Percentiles rank a stretch among this genome's conserved stretches.
These are phyloP conservation scores for Ambastaia sidthimunki DNA, from an alignment of 2,797 vertebrate species.

Conservation along the genomic window DNA sequence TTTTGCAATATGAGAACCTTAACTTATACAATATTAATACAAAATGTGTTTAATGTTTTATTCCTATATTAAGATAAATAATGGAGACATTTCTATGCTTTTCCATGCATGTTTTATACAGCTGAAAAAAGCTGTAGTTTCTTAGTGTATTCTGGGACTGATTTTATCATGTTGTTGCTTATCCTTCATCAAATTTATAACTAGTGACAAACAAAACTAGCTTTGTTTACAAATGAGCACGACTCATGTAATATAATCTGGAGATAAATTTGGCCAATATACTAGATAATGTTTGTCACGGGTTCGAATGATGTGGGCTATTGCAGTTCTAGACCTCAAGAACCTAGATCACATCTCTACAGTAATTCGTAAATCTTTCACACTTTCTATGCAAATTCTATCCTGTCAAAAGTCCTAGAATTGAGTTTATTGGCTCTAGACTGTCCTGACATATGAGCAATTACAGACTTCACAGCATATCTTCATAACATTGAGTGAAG, in stretches of 20 bases:
- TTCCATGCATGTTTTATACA: background rate
- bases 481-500: constrained; percentile 47
- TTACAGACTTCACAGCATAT: constrained; percentile 42
- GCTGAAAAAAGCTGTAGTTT: background rate
- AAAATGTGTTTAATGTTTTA: too few species aligned
- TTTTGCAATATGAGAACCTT: too few species aligned
- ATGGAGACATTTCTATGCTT: background rate
- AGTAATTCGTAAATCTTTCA: background rate
- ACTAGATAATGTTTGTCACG: constrained; percentile 28
- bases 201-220: constrained; percentile 10
- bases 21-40: too few species aligned
- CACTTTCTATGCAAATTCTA: background rate
- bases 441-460: constrained; percentile 43
- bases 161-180: constrained; percentile 15
- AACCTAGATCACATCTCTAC: background rate
- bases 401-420: constrained; percentile 26
- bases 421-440: constrained; percentile 10
- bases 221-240: constrained; percentile 34
- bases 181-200: constrained; percentile 37
- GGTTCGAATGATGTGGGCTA: constrained; percentile 36
- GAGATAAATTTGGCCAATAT: constrained; percentile 27
- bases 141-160: constrained; percentile 17
- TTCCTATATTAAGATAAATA: too few species aligned
- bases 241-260: constrained; percentile 39
- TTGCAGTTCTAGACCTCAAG: constrained; percentile 1